Evolutionary conservation across 2,113 vertebrate genomes (phyloP).

Genomic region (Solenodon paradoxus): DNA sequence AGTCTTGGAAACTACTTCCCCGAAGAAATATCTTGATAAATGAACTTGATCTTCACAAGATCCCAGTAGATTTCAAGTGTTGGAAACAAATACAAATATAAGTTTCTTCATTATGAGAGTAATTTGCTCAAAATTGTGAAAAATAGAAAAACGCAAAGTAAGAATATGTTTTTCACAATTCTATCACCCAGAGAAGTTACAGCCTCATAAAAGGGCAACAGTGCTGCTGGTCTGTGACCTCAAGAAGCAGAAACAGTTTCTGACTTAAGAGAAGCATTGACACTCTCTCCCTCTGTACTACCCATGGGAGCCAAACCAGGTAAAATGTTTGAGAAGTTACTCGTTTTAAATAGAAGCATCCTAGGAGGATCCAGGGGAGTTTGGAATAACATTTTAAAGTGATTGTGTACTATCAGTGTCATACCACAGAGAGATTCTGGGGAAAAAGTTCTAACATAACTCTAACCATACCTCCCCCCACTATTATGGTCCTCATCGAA

Average conservation of each 20-base stretch:
- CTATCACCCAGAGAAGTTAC: background rate
- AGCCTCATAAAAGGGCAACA: background rate
- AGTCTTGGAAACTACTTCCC: background rate
- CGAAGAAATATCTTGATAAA: background rate
- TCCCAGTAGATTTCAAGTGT: background rate
- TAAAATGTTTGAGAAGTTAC: background rate
- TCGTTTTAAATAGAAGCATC: slow-evolving; percentile 9
- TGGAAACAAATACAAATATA: background rate
- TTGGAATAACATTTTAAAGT: slow-evolving; percentile 2
- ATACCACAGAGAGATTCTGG: background rate
- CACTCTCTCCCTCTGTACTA: background rate
- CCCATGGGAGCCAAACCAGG: background rate
- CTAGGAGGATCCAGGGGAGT: background rate
- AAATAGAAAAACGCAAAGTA: slow-evolving; percentile 1
- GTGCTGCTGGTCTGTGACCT: background rate
- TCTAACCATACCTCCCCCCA: background rate
- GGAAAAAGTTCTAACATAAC: background rate
- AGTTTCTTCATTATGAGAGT: background rate
- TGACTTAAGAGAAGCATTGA: background rate
- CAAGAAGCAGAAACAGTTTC: slow-evolving; percentile 17
- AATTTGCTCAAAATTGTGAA: slow-evolving; percentile 5
- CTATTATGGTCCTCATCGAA: background rate
- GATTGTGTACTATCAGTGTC: background rate
- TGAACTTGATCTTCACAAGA: background rate
- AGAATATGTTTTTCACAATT: background rate